Evolutionary conservation across 2,888 invertebrate genomes (phyloP), one percentile per base, ranked within the genome.

Genomic region (Acrocyrtus sp.): DNA sequence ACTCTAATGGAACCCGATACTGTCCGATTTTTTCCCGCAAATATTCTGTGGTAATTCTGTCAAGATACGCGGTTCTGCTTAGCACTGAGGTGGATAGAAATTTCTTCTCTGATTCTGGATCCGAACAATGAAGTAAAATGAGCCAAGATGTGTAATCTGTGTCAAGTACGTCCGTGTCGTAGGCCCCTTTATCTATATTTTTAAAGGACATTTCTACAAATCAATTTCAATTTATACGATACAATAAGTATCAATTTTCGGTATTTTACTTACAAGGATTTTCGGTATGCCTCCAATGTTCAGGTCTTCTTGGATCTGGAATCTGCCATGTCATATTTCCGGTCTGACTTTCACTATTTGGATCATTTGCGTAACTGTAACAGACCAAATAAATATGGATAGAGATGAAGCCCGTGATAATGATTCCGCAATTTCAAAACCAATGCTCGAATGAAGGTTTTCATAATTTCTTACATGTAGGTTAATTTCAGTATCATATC

Each of bases 261-360:
- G n/a, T n/a, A n/a, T n/a, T n/a, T n/a, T 17, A 8, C 56, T 22
- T 85, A 93, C 94, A 94, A 66, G 92, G 91, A 81, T 90, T 90
- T 84, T 95, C 94, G 0, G 92, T 90, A 82, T 95, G 94, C 1
- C 91, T 88, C 94, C 94, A 95, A 82, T 95, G 94, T 0, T 92
- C 92, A 0, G 93, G 93, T 63, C 89, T 86, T 62, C 87, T 87
- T 58, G 90, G 85, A 80, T 92, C 90, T 0, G 91, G 91, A 72
- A 94, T 90, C 81, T 88, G 87, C 94, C 94, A 95, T 0, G 94
- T 94, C 78, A 95, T 94, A 83, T 94, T 95, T 0, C 94, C 94
- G 48, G 90, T 87, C 6, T 94, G 87, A 74, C 89, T 89, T 84
- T 94, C 94, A 12, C 77, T 73, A 5, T 91, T 85, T 0, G 94